Percentiles rank a stretch among this genome's conserved stretches.
Conservation (phyloP, 2,888 invertebrate species). For the Fissipunctia ypsillon region DNA sequence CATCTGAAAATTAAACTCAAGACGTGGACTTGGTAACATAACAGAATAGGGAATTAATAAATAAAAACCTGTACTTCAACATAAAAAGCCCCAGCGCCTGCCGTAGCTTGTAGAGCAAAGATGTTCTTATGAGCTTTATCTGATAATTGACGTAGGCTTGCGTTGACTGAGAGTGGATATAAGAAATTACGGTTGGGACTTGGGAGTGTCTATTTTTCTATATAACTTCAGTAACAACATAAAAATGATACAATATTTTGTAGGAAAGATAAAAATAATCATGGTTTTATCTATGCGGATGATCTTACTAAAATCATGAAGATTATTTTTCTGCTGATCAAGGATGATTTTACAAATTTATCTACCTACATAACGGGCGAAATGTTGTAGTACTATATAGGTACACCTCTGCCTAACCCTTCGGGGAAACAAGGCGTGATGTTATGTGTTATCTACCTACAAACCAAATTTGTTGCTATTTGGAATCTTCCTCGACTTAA, state of each 20-base stretch:
- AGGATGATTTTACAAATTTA: slow-evolving; percentile 2
- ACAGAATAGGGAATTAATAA: not conserved
- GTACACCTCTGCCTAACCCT: no score
- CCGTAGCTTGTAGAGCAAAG: slow-evolving; percentile 13
- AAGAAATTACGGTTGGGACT: not conserved
- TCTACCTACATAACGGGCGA: not conserved
- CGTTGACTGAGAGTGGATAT: not conserved
- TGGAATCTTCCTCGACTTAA: not conserved
- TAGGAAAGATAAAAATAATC: slow-evolving; percentile 4
- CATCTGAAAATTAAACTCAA: not conserved
- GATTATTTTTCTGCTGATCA: not conserved
- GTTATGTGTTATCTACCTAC: not conserved
- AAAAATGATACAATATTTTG: not conserved
- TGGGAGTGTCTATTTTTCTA: not conserved
- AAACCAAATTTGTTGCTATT: not conserved
- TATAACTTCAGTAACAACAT: not conserved
- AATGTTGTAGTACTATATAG: no score
- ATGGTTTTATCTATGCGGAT: not conserved
- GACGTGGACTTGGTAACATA: no score
- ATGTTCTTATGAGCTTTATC: not conserved
- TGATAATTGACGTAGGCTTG: not conserved
- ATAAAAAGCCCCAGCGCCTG: slow-evolving; percentile 18
- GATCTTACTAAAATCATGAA: slow-evolving; percentile 2
- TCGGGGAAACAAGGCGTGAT: no score
- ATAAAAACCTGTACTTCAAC: not conserved